Conservation (phyloP, 2,113 vertebrate genomes). For the Paralichthys olivaceus region DNA sequence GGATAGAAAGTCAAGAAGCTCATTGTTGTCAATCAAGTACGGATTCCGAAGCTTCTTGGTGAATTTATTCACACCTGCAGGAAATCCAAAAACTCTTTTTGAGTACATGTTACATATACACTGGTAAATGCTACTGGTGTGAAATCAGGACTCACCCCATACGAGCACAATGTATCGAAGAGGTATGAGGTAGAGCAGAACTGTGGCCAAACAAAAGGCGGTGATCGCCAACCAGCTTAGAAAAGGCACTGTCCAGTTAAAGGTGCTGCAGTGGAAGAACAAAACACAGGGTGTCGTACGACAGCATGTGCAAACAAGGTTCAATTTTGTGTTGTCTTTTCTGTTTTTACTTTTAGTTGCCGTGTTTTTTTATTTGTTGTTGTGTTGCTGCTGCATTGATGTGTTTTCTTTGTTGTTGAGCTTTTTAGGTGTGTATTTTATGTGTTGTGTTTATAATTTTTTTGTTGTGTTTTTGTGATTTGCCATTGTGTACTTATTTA, state of each 20-base stretch:
- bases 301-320: neutral
- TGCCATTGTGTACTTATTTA: no score
- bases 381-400: no score
- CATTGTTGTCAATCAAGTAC: conserved; percentile 93
- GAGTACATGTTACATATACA: neutral
- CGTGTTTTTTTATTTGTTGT: no score
- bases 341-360: no score
- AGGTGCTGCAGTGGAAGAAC: conserved; percentile 80
- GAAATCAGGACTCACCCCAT: conserved; percentile 89
- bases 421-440: no score
- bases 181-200: conserved; percentile 91
- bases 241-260: conserved; percentile 97
- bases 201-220: conserved; percentile 84
- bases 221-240: conserved; percentile 92
- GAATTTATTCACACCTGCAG: conserved; percentile 94
- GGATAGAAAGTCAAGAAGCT: conserved; percentile 95
- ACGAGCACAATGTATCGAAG: conserved; percentile 92
- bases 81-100: neutral
- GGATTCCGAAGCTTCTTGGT: conserved; percentile 95
- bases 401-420: no score
- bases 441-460: no score
- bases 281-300: neutral
- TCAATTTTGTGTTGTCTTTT: no score
- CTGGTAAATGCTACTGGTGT: neutral
- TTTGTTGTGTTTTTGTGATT: no score